Evolutionary conservation across 1,140 invertebrate species (phyloP), one percentile per base, ranked within the genome.

Genomic region (Atta texana): DNA sequence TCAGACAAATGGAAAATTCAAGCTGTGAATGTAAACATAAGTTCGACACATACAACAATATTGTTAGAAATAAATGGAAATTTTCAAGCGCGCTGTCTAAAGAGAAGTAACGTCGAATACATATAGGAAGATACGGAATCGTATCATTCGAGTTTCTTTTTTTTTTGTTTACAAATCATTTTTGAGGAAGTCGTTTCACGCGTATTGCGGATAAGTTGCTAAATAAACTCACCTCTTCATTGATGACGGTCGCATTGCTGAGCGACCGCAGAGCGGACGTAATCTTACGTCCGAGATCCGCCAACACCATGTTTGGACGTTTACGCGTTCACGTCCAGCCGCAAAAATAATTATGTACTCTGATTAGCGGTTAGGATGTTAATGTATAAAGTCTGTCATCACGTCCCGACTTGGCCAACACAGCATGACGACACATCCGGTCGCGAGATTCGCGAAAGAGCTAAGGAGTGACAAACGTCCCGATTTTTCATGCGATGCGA

Each of bases 241-340:
- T 99, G 90, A 99, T 99, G 86, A 99, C 97, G 49, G 99, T 99
- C 66, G 99, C 99, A 97, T 99, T 99, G 95, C 98, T 99, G 81
- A 99, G 96, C 51, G 99, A 99, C 92, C 99, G 98, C 93, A 99
- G 96, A 68, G 99, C 99, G 93, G 98, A 98, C 91, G 99, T 99
- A 95, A 99, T 99, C 96, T 99, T 99, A 94, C 99, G 97, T 93
- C 99, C 99, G 95, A 99, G 97, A 97, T 99, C 99, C 92, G 99
- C 99, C 97, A 99, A 98, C 95, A 99, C 99, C 99, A 99, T 99
- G 94, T 96, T 98, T 78, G 76, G 31, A 51, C 55, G n/a, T 89
- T 93, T 53, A 78, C 34, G 69, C 21, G 57, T 49, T 85, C 51
- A 64, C 72, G 68, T 69, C 39, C 24, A 2, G 28, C 8, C n/a